phyloP scores from a whole-genome alignment of 2,113 vertebrate species.

The Aix galericulata region DNA sequence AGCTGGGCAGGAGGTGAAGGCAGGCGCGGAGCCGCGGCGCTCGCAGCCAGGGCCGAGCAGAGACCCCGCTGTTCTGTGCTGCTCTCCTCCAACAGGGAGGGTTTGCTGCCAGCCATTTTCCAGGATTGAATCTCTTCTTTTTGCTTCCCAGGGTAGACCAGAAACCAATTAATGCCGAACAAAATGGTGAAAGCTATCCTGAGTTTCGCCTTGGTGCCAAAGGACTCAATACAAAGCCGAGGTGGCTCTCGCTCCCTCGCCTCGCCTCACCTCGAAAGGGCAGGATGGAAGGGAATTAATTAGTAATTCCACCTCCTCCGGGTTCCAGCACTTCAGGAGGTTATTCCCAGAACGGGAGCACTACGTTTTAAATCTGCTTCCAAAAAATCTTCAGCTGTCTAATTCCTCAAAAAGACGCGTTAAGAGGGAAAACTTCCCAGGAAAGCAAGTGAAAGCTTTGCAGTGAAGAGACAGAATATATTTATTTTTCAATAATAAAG shows the following conservation, averaged over 20 bases:
- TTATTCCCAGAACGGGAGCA: constrained; percentile 4
- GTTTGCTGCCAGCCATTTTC: neutral
- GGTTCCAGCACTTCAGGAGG: neutral
- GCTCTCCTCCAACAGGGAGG: neutral
- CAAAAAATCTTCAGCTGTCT: neutral
- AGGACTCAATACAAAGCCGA: rapidly evolving
- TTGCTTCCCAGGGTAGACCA: rapidly evolving
- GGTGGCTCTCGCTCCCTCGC: neutral
- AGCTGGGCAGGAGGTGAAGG: neutral
- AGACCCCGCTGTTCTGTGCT: rapidly evolving
- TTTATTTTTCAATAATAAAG: constrained; percentile 14
- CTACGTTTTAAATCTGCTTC: neutral
- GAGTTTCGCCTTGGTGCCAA: neutral
- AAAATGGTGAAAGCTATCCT: neutral
- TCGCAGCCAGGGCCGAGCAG: rapidly evolving
- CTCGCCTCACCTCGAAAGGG: neutral
- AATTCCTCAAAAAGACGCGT: neutral
- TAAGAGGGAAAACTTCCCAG: constrained; percentile 7
- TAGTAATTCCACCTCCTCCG: constrained; percentile 3
- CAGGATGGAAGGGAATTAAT: constrained; percentile 47
- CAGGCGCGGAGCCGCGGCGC: rapidly evolving
- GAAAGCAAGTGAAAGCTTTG: neutral
- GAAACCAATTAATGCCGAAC: neutral
- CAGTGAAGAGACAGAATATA: neutral
- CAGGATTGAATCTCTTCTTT: neutral